Percentiles rank a stretch among this genome's conserved stretches.
Evolutionary conservation across 2,888 invertebrate genomes (phyloP).

Genomic region (Thera britannica): DNA sequence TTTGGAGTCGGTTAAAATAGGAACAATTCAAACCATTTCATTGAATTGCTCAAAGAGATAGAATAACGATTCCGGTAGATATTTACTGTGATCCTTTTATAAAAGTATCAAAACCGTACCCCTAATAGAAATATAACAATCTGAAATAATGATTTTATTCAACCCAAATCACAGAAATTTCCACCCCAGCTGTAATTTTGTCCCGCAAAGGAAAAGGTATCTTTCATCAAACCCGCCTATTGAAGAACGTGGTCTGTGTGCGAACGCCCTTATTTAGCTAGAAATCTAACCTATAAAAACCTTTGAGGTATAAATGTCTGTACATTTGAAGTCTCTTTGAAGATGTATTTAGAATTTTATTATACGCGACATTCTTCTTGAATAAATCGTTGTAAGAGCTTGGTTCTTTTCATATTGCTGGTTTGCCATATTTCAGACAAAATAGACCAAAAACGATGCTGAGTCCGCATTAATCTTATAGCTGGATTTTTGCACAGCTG

Average conservation of each 20-base stretch:
- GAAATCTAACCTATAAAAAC: conserved; percentile 3
- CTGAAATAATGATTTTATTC: conserved; percentile 17
- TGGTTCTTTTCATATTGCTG: too few species aligned
- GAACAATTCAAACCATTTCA: too few species aligned
- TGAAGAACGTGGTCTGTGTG: conserved; percentile 25
- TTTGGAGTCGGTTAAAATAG: too few species aligned
- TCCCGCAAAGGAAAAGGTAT: conserved; percentile 20
- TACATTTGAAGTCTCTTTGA: neutral
- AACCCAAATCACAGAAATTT: conserved; percentile 24
- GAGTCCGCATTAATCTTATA: too few species aligned
- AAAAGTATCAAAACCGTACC: neutral
- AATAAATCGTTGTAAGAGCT: too few species aligned
- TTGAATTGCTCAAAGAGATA: too few species aligned
- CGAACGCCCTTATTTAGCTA: conserved; percentile 16
- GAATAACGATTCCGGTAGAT: too few species aligned
- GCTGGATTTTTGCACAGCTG: too few species aligned
- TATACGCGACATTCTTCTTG: too few species aligned
- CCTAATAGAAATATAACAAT: conserved; percentile 14
- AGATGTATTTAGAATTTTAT: neutral
- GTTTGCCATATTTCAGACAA: too few species aligned
- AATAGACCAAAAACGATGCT: too few species aligned
- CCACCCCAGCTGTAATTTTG: conserved; percentile 27
- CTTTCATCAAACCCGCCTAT: conserved; percentile 22
- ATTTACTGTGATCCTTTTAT: neutral
- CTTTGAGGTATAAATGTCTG: conserved; percentile 2